Percentiles rank a stretch among this genome's conserved stretches.
phyloP scores from a whole-genome alignment of 2,113 vertebrate genomes.

The Nesogale talazaci region DNA sequence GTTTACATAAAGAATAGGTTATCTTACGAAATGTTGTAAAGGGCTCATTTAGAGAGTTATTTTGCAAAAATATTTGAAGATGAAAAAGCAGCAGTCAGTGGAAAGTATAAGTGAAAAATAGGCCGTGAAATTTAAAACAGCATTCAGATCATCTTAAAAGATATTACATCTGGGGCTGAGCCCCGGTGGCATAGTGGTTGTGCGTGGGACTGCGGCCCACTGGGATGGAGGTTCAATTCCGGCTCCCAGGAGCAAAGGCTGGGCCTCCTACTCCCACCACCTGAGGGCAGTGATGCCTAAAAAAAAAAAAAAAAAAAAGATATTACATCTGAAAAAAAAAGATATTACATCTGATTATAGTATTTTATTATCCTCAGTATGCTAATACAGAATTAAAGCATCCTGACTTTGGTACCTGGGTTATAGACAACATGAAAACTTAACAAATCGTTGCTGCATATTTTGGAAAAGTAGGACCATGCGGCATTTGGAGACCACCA shows the following conservation, averaged over 20 bases:
- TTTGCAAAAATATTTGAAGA: conserved; percentile 71
- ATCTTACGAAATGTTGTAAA: conserved; percentile 66
- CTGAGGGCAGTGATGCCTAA: no score
- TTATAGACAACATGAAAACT: conserved; percentile 24
- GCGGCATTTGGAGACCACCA: conserved; percentile 53
- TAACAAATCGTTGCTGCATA: conserved; percentile 41
- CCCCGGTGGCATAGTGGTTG: no score
- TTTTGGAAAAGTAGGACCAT: conserved; percentile 59
- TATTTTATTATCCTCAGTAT: conserved; percentile 65
- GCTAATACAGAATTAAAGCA: conserved; percentile 57
- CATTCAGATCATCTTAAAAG: conserved; percentile 68
- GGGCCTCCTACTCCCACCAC: no score
- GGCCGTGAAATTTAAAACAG: conserved; percentile 64
- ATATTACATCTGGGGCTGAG: conserved; percentile 57
- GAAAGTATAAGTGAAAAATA: conserved; percentile 67
- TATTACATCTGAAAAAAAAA: no score
- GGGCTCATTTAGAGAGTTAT: conserved; percentile 56
- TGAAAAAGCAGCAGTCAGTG: conserved; percentile 73
- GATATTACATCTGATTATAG: conserved; percentile 44
- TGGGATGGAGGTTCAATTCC: no score
- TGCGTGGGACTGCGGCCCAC: no score
- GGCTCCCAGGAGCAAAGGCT: no score
- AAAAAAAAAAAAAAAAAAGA: no score
- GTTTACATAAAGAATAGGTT: conserved; percentile 74
- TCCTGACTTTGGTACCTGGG: conserved; percentile 27